A percentile compares a stretch with the other conserved stretches of the same genome.
Evolutionary conservation across 1,140 invertebrate species (phyloP).

Genomic region (Drosophila tani): DNA sequence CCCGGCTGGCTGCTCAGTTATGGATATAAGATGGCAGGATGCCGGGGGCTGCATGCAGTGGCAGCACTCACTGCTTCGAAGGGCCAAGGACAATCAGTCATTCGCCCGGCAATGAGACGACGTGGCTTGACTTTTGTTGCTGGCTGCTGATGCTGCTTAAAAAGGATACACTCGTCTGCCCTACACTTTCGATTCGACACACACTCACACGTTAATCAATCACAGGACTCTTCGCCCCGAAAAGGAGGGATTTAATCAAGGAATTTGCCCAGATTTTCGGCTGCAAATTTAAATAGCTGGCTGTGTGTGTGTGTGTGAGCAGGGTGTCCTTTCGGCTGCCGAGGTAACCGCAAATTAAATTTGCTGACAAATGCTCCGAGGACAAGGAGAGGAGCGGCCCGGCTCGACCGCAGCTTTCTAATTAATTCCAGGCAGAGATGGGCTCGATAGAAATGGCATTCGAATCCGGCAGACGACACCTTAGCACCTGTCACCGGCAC

Average conservation of each 20-base stretch:
- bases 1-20: slow-evolving; percentile 40
- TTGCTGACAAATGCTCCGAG: slow-evolving; percentile 58
- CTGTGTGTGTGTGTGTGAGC: background rate
- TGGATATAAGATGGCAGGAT: slow-evolving; percentile 28
- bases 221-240: slow-evolving; percentile 40
- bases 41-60: background rate
- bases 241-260: slow-evolving; percentile 66
- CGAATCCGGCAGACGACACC: slow-evolving; percentile 49
- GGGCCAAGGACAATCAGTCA: slow-evolving; percentile 72
- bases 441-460: slow-evolving; percentile 33
- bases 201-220: slow-evolving; percentile 64
- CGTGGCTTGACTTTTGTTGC: slow-evolving; percentile 70
- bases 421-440: slow-evolving; percentile 58
- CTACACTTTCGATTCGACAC: slow-evolving; percentile 56
- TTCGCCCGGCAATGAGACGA: slow-evolving; percentile 65
- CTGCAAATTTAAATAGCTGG: slow-evolving; percentile 48
- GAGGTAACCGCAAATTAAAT: slow-evolving; percentile 74
- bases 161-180: slow-evolving; percentile 39
- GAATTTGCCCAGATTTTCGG: slow-evolving; percentile 56
- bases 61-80: slow-evolving; percentile 5
- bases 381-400: slow-evolving; percentile 16
- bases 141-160: slow-evolving; percentile 5
- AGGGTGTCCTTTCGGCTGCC: slow-evolving; percentile 6
- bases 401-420: slow-evolving; percentile 68
- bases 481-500: slow-evolving; percentile 74